Conservation (phyloP, 2,113 vertebrate species). For the Stomatorhinus ivindoensis region DNA sequence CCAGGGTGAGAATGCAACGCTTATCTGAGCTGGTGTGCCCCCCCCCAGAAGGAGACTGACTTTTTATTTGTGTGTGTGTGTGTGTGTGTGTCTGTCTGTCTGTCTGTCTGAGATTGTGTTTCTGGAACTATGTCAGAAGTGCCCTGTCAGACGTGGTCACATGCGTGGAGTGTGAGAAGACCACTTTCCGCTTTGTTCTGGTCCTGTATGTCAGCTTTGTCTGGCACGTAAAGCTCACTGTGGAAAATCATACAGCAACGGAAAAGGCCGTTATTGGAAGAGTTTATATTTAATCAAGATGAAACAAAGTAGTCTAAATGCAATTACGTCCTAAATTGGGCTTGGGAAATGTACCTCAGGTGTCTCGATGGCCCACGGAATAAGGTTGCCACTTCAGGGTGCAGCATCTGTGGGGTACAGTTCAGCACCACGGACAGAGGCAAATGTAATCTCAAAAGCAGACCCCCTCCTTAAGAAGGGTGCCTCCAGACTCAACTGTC, state of each 20-base stretch:
- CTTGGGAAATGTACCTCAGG: background rate
- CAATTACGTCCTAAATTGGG: background rate
- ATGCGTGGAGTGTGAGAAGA: background rate
- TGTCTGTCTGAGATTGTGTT: background rate
- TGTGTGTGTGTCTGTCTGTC: background rate
- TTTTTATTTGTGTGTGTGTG: background rate
- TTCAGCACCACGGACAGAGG: background rate
- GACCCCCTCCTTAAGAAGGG: background rate
- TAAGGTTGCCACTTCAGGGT: background rate
- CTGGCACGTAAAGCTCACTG: background rate
- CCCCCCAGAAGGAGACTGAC: background rate
- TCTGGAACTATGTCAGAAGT: background rate
- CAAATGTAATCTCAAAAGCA: background rate
- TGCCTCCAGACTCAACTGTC: no score
- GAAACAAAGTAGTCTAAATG: background rate
- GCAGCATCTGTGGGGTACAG: background rate
- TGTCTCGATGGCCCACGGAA: background rate
- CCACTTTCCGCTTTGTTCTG: background rate
- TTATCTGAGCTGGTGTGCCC: background rate
- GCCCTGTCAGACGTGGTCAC: background rate
- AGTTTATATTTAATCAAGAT: background rate
- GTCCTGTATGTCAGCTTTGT: background rate
- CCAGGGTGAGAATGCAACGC: background rate
- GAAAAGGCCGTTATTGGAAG: background rate
- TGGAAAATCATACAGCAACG: background rate